These are phyloP conservation scores for Myanophis thanlyinensis DNA, from an alignment of 2,113 vertebrate genomes.

Conservation along the genomic window DNA sequence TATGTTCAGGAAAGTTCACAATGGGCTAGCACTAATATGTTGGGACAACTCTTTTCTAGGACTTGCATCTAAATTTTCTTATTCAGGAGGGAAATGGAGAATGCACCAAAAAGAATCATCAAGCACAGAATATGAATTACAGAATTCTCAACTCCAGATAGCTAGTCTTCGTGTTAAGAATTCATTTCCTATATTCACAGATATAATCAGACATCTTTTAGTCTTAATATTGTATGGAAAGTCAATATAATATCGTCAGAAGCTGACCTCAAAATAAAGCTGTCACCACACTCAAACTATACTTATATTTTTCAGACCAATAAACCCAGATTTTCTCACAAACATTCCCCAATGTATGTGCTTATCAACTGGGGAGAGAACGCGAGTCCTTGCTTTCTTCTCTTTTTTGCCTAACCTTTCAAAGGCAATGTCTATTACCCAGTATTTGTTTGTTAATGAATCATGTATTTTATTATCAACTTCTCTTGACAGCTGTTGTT, in stretches of 20 bases:
- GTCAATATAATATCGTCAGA: neutral
- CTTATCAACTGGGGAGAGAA: no score
- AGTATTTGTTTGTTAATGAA: neutral
- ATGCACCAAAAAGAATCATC: neutral
- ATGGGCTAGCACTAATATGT: neutral
- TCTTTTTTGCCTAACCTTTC: neutral
- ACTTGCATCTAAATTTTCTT: neutral
- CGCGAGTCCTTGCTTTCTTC: neutral
- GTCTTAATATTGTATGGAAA: neutral
- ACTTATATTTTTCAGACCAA: neutral
- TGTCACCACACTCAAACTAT: neutral
- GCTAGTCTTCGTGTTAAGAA: neutral
- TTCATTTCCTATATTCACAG: neutral
- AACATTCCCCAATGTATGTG: neutral
- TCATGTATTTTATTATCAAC: neutral
- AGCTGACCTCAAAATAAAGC: neutral
- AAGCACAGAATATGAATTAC: neutral
- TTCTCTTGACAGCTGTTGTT: slow-evolving; percentile 17
- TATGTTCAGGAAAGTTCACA: neutral
- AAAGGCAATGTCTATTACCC: neutral
- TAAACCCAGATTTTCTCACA: neutral
- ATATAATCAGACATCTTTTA: neutral
- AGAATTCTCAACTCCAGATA: neutral
- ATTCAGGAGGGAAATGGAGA: neutral
- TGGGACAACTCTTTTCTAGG: neutral